Conservation (phyloP, 1,140 invertebrate genomes). For the Aphidius gifuensis region DNA sequence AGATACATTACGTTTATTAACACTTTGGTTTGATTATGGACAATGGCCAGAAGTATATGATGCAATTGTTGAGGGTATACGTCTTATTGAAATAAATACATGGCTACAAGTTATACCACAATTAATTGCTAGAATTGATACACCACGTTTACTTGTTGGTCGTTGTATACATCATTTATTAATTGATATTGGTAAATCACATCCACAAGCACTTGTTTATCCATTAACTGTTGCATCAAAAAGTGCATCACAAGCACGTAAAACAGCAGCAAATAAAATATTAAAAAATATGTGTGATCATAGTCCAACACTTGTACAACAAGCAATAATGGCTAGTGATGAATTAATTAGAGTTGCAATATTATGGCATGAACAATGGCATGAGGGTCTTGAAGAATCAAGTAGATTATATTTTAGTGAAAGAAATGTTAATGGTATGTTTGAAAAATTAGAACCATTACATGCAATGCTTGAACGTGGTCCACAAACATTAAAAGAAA, state of each 20-base stretch:
- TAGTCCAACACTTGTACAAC: conserved; percentile 85
- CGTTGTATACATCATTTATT: conserved; percentile 89
- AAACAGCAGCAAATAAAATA: conserved; percentile 91
- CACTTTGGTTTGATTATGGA: conserved; percentile 94
- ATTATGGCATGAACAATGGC: conserved; percentile 99
- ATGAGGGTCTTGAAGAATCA: conserved; percentile 97
- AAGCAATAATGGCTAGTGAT: conserved; percentile 92
- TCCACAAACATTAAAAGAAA: conserved; percentile 94
- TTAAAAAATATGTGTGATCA: conserved; percentile 94
- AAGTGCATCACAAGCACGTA: conserved; percentile 78
- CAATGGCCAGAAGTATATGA: conserved; percentile 92
- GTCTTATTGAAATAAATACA: conserved; percentile 93
- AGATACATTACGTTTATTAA: conserved; percentile 90
- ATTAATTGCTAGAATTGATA: conserved; percentile 96
- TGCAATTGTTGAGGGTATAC: conserved; percentile 87
- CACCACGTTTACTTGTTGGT: conserved; percentile 80
- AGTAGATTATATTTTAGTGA: conserved; percentile 94
- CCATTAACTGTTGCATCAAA: conserved; percentile 97
- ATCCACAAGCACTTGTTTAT: conserved; percentile 89
- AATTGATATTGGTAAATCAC: conserved; percentile 90
- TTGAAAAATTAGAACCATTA: conserved; percentile 90
- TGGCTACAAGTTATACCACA: conserved; percentile 99
- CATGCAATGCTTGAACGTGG: conserved; percentile 92
- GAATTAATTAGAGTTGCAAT: conserved; percentile 98
- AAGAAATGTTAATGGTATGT: conserved; percentile 91